These are phyloP conservation scores for Perizoma flavofasciatum DNA, from an alignment of 2,888 invertebrate species.

Conservation along the genomic window DNA sequence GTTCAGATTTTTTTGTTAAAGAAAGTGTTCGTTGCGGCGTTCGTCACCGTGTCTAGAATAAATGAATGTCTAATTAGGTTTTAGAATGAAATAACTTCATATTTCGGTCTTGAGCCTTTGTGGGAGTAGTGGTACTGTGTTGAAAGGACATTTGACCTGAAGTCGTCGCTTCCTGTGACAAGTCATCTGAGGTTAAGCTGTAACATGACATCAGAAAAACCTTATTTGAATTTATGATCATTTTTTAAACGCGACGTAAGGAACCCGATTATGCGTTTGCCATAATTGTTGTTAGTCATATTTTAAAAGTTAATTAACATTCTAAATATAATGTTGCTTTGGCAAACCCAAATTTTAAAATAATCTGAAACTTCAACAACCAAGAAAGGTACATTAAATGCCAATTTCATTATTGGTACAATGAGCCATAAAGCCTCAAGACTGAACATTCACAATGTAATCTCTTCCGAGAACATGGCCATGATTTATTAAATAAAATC, in stretches of 20 bases:
- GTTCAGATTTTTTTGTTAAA: constrained; percentile 56
- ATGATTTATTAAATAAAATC: constrained; percentile 65
- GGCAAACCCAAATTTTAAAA: too few relatives aligned
- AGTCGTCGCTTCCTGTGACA: constrained; percentile 44
- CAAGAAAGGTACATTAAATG: constrained; percentile 19
- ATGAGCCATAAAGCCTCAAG: constrained; percentile 57
- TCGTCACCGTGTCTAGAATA: constrained; percentile 68
- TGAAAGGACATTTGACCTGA: constrained; percentile 45
- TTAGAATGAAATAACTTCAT: constrained; percentile 60
- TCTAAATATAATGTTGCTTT: constrained; percentile 1
- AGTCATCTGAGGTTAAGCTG: background rate
- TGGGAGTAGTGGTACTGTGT: constrained; percentile 39
- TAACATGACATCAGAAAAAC: too few relatives aligned
- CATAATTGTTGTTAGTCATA: too few relatives aligned
- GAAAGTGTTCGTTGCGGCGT: constrained; percentile 53
- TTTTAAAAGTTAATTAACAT: too few relatives aligned
- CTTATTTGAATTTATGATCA: too few relatives aligned
- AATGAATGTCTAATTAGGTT: constrained; percentile 67
- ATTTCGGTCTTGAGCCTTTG: constrained; percentile 42
- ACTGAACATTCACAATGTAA: constrained; percentile 67
- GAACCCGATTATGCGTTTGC: too few relatives aligned
- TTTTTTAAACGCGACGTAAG: too few relatives aligned
- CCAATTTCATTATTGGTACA: constrained; percentile 44
- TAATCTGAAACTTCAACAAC: constrained; percentile 2
- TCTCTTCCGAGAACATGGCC: constrained; percentile 59